Base-by-base conservation (phyloP, 2,113 vertebrate species). In the Neotoma lepida region DNA sequence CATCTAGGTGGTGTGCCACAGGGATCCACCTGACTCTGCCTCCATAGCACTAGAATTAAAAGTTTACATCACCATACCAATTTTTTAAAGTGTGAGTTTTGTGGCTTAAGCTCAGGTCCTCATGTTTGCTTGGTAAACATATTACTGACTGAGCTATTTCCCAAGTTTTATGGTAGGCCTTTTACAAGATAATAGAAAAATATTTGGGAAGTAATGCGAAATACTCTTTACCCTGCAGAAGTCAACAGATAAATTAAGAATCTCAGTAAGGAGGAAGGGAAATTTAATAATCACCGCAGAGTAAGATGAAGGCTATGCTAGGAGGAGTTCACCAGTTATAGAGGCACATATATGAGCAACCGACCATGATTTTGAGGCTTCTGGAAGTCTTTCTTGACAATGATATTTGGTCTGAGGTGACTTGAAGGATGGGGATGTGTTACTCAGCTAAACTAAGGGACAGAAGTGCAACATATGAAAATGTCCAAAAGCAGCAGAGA, bases 151-250 rank as follows among this genome's bases (percentile, higher is more conserved):
- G 51, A 81, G 35, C 5, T 81, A 56, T 39, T 81, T 81, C 35
- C 22, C 20, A 20, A 56, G 12, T 35, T 35, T 56, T 46, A 20
- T 87, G 15, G 20, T 28, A 64, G 54, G 41, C 39, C 44, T 70
- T 95, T 91, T 93, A 63, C 26, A 87, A 93, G 39, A 89, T 84
- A 2, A n/a, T 84, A 2, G n/a, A 71, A 26, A 51, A 51, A 17
- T 91, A 74, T 26, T 17, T 86, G 41, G 12, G 61, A 68, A 91
- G 41, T 46, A 44, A 18, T 9, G 28, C 33, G 71, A 64, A 24
- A 80, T 78, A 28, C 24, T 82, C 30, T 80, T 46, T 58, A 78
- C 3, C 22, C 17, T 87, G 15, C 3, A n/a, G 66, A 94, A 85
- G 9, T 51, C 30, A 80, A 56, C 4, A 66, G 6, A 54, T 68